Evolutionary conservation across 2,888 invertebrate genomes (phyloP), one percentile per base, ranked within the genome.

Genomic region (Melanophora roralis): DNA sequence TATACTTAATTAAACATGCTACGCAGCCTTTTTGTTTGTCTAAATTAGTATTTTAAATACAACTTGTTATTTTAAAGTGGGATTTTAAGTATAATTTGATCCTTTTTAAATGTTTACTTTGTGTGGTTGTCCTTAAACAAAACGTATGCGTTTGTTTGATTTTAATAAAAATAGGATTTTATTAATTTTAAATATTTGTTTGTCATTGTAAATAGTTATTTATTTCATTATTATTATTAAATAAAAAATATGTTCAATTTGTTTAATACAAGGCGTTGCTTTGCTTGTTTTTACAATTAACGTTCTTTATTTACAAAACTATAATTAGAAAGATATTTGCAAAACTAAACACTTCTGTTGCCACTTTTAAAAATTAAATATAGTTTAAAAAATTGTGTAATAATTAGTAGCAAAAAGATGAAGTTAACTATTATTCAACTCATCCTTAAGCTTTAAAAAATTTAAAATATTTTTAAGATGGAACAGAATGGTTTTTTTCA

Each of bases 121-220:
- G 40, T 64, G 38, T 59, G 14, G 8, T 60, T 71, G 64, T 38
- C 64, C 6, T 57, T 49, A 16, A 57, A n/a, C n/a, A 34, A 45
- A 43, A 38, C 65, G 47, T 59, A 51, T 65, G 57, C 27, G 32
- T 59, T 59, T 43, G 1, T 51, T 51, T 53, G 19, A 16, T 62
- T 2, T 76, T 47, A 69, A 49, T 69, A 64, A 69, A 64, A 71
- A 65, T 65, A 65, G 71, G 71, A 71, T 53, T 53, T 51, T 64
- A 12, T 51, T 62, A 34, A 19, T 71, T 32, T 76, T 65, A 55
- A 49, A 51, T 59, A 47, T 53, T 73, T 62, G 51, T 59, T 67
- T 62, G 38, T 36, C 79, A 78, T 80, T 78, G 82, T 82, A 82
- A 82, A 82, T 83, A 84, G 83, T 83, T 83, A 11, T 81, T 69